Conservation (phyloP, 2,797 vertebrate species). For the Gymnoscopelus braueri region DNA sequence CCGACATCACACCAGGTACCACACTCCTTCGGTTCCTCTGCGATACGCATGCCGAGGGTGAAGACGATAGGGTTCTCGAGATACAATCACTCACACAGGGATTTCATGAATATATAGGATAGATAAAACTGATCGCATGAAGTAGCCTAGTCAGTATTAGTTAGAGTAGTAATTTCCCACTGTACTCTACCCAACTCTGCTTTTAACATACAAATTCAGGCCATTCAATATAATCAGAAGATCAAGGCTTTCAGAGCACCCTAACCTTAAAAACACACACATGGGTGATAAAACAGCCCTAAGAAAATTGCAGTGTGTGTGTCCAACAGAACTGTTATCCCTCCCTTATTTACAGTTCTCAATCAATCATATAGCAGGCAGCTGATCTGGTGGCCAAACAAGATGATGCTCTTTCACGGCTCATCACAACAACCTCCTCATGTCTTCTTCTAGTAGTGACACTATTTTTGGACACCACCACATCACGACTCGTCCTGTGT, state of each 20-base stretch:
- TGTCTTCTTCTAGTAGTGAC: slow-evolving; percentile 53
- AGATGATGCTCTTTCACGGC: slow-evolving; percentile 45
- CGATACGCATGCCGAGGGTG: too few species aligned
- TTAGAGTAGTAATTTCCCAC: too few species aligned
- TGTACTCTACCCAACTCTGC: too few species aligned
- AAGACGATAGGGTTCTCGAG: too few species aligned
- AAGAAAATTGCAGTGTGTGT: slow-evolving; percentile 4
- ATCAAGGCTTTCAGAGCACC: background rate
- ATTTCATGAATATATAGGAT: too few species aligned
- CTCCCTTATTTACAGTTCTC: slow-evolving; percentile 30
- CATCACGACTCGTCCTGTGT: slow-evolving; percentile 31
- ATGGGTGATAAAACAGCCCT: slow-evolving; percentile 20
- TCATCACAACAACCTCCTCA: slow-evolving; percentile 39
- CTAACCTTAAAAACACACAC: slow-evolving; percentile 1
- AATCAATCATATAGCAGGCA: slow-evolving; percentile 45
- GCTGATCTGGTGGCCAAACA: slow-evolving; percentile 31
- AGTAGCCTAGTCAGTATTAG: too few species aligned
- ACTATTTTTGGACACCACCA: slow-evolving; percentile 47
- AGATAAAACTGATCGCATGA: too few species aligned
- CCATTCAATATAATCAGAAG: background rate
- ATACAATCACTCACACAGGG: too few species aligned
- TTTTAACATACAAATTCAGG: background rate
- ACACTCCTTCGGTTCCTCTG: too few species aligned
- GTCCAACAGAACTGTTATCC: slow-evolving; percentile 13
- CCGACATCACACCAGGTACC: too few species aligned